Evolutionary conservation across 1,140 invertebrate genomes (phyloP), one percentile per base, ranked within the genome.

Genomic region (Bombus sibiricus): DNA sequence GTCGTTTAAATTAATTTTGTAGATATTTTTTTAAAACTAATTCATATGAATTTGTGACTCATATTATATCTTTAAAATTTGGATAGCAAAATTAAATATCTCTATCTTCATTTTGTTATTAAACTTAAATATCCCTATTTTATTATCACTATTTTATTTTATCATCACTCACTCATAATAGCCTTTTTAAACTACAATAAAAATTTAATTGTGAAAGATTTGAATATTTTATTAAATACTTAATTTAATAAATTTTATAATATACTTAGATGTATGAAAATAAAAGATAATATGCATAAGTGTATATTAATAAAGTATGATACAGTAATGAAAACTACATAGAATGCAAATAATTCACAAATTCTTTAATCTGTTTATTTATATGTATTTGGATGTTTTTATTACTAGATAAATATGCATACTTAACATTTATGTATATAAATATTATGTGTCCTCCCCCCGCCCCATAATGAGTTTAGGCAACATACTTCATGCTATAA

Each of bases 61-160:
- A 72, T 43, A 32, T 41, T 72, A 72, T 32, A 43, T 73, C 9
- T 18, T 43, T 47, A 32, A n/a, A 62, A 77, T 77, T 77, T n/a
- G 6, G 13, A 43, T 3, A 43, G 2, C 1, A 8, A n/a, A 72
- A 43, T 43, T 72, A 72, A 72, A n/a, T 41, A 71, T 41, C 10
- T 37, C 3, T 69, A 69, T 69, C 8, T 39, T 37, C 18, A 34
- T 37, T 37, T 39, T 69, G 1, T 69, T 39, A 71, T 62, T 62
- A 53, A 53, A 62, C 9, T 37, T 71, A 28, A 39, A 28, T 71
- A 71, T 12, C 6, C 34, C 34, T 34, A 34, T 34, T 34, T 34
- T 34, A 34, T 34, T 34, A 34, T 34, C 34, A 34, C 34, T 34
- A 34, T 34, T 34, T 34, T 28, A 64, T 64, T n/a, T 64, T 64